phyloP scores from a whole-genome alignment of 2,113 vertebrate species.

The Chaenocephalus aceratus region DNA sequence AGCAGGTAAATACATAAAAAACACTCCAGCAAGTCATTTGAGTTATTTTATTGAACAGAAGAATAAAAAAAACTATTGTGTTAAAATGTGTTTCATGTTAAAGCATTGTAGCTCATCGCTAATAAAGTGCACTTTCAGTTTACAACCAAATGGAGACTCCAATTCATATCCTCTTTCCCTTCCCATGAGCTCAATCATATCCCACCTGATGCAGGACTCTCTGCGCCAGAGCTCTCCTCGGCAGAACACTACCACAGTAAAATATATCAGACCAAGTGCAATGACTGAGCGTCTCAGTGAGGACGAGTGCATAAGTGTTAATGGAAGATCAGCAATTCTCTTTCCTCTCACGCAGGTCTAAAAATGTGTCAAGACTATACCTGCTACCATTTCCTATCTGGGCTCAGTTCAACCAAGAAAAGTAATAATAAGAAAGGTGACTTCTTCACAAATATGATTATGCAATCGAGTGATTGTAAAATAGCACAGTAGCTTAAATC shows the following conservation, averaged over 20 bases:
- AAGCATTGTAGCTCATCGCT: conserved; percentile 72
- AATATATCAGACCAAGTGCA: conserved; percentile 51
- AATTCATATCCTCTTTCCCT: conserved; percentile 3
- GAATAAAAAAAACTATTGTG: conserved; percentile 47
- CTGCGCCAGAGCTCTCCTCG: conserved; percentile 27
- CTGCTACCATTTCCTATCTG: conserved; percentile 18
- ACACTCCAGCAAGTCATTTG: conserved; percentile 11
- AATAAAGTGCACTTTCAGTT: conserved; percentile 83
- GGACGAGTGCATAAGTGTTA: conserved; percentile 72
- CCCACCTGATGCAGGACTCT: conserved; percentile 16
- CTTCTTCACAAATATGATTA: conserved; percentile 19
- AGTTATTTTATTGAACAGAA: conserved; percentile 76
- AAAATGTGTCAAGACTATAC: conserved; percentile 25
- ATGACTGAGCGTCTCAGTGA: conserved; percentile 46
- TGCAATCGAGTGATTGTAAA: conserved; percentile 60
- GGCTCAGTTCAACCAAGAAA: conserved; percentile 37
- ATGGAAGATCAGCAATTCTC: conserved; percentile 71
- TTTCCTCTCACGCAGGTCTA: conserved; percentile 1
- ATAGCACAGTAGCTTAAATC: conserved; percentile 59
- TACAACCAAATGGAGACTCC: conserved; percentile 39
- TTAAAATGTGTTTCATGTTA: conserved; percentile 63
- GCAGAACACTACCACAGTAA: conserved; percentile 44
- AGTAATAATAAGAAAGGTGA: conserved; percentile 13
- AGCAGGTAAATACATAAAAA: neutral
- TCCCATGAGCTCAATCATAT: conserved; percentile 14